Percentiles rank a stretch among this genome's conserved stretches.
phyloP scores from a whole-genome alignment of 2,797 vertebrate genomes.

The Megaceryle alcyon region DNA sequence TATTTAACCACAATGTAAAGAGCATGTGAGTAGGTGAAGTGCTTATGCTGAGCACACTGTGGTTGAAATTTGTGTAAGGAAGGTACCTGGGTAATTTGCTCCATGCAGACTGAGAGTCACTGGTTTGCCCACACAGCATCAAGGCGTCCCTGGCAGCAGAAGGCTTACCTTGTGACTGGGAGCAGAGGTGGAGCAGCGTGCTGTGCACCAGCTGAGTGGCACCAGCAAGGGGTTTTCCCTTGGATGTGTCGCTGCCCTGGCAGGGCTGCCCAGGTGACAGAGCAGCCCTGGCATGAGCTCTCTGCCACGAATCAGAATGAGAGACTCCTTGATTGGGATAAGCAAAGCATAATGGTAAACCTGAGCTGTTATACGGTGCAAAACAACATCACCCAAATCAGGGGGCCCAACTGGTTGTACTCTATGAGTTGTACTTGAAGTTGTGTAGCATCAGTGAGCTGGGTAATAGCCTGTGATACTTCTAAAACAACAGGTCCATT shows the following conservation, averaged over 20 bases:
- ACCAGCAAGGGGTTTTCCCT: not conserved
- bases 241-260: not conserved
- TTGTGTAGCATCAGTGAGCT: not conserved
- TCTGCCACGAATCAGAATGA: rapidly evolving
- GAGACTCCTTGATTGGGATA: rapidly evolving
- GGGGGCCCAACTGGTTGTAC: not conserved
- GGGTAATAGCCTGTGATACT: not conserved
- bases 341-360: not conserved
- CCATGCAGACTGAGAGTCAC: rapidly evolving
- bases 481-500: not conserved
- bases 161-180: not conserved
- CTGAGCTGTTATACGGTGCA: not conserved
- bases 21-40: not conserved
- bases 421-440: not conserved
- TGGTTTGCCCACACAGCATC: not conserved
- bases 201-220: not conserved
- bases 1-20: not conserved
- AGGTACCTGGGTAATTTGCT: not conserved
- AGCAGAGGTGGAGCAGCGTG: rapidly evolving
- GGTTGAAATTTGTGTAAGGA: not conserved
- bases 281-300: rapidly evolving
- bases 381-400: not conserved
- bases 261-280: not conserved
- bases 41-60: not conserved
- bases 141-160: rapidly evolving